Percentiles rank a stretch among this genome's conserved stretches.
Evolutionary conservation across 2,888 invertebrate species (phyloP).

Genomic region (Schizaphis graminum): DNA sequence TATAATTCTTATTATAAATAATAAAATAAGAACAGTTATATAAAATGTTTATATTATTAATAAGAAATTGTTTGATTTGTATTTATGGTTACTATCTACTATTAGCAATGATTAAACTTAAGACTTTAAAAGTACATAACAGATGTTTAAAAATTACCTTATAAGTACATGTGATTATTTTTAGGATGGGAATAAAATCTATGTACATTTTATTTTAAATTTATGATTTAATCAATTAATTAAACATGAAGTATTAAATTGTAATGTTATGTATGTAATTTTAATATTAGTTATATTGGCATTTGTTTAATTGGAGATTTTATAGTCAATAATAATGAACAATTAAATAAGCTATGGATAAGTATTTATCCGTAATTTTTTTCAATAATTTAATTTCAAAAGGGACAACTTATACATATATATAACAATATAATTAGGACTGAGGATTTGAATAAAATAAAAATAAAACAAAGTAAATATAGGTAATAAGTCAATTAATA

Average conservation of each 20-base stretch:
- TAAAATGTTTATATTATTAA: background rate
- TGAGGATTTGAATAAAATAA: background rate
- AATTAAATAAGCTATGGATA: background rate
- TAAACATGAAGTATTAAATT: background rate
- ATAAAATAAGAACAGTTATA: background rate
- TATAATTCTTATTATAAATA: background rate
- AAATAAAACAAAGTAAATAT: background rate
- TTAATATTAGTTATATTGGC: background rate
- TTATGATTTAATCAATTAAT: background rate
- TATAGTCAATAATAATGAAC: background rate
- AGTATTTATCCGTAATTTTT: background rate
- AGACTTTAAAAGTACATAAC: slow-evolving; percentile 36
- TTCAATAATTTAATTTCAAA: background rate
- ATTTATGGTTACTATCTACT: background rate
- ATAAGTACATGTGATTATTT: slow-evolving; percentile 10
- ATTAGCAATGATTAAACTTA: background rate
- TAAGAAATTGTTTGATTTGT: slow-evolving; percentile 25
- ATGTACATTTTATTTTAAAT: slow-evolving; percentile 8
- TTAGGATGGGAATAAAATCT: background rate
- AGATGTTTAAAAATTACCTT: slow-evolving; percentile 34
- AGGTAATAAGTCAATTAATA: background rate
- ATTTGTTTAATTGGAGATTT: background rate
- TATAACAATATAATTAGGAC: slow-evolving; percentile 8
- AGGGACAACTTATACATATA: background rate
- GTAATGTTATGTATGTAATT: background rate